Base-by-base conservation (phyloP, 2,797 vertebrate species). In the Xyrichtys novacula region DNA sequence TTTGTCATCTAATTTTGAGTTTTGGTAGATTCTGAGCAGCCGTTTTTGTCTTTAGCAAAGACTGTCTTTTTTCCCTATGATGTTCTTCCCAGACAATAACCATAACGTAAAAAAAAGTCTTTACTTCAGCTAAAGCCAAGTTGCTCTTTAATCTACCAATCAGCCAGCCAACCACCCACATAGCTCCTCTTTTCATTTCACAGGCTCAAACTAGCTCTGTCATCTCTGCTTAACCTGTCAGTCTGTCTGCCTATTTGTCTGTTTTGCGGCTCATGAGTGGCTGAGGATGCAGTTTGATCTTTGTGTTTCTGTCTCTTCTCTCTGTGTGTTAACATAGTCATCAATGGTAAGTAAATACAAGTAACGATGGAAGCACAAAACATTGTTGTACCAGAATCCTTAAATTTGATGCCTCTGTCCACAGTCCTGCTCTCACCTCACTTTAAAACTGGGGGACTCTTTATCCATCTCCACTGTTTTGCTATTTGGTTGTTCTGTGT, bases 291-390 rank as follows among this genome's bases (percentile, higher is more conserved):
- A 87, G 88, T 91, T 93, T 93, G 89, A 92, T 89, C 90, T 91
- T 81, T 94, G 91, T 92, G 89, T 91, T 93, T 94, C 87, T 95
- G 91, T 93, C 86, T 94, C 87, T 92, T 92, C 88, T 94, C 83
- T 93, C 82, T 90, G 89, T 93, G 85, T 93, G 78, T 93, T 81
- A 88, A 89, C 91, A 92, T 93, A 91, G 89, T 88, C 92, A 87
- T 93, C 90, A 64, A 78, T 89, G 93, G 94, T 95, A 90, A 95
- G 94, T 94, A 94, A 88, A 86, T 61, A 47, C 79, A 72, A 84
- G 70, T 42, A 60, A 74, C 22, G 54, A 66, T 31, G 64, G 64
- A 25, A 56, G 65, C 62, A 79, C 66, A 64, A 72, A 62, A 26
- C 44, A 38, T 44, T 47, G 15, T 52, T 71, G 48, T 65, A 14